Evolutionary conservation across 2,888 invertebrate species (phyloP).

Genomic region (Cepaea hortensis): DNA sequence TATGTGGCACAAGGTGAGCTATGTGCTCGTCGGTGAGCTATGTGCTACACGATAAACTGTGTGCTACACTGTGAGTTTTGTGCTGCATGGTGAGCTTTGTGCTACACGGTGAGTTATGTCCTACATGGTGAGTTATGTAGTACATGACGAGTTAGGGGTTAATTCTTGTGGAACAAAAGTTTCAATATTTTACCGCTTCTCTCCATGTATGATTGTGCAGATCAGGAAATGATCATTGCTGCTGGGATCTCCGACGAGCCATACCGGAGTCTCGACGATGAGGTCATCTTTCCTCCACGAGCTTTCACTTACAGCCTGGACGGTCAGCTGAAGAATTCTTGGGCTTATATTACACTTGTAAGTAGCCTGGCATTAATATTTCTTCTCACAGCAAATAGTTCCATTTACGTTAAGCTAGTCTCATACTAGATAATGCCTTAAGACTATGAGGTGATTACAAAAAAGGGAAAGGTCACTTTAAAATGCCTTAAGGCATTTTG

Average conservation of each 20-base stretch:
- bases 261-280: conserved; percentile 21
- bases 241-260: conserved; percentile 25
- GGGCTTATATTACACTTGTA: conserved; percentile 56
- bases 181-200: not conserved
- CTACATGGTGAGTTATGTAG: no score
- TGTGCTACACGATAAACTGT: no score
- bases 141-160: not conserved
- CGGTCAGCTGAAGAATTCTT: conserved; percentile 60
- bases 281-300: conserved; percentile 42
- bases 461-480: no score
- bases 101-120: no score
- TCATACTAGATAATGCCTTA: no score
- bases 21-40: no score
- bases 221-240: conserved; percentile 40
- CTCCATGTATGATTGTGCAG: not conserved
- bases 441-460: no score
- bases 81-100: no score
- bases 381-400: not conserved
- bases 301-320: conserved; percentile 59
- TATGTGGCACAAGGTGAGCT: no score
- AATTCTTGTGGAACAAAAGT: not conserved
- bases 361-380: not conserved
- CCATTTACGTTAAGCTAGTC: no score
- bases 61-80: no score
- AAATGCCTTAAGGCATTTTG: no score